phyloP scores from a whole-genome alignment of 2,797 vertebrate genomes.

The Pantherophis alleghaniensis region DNA sequence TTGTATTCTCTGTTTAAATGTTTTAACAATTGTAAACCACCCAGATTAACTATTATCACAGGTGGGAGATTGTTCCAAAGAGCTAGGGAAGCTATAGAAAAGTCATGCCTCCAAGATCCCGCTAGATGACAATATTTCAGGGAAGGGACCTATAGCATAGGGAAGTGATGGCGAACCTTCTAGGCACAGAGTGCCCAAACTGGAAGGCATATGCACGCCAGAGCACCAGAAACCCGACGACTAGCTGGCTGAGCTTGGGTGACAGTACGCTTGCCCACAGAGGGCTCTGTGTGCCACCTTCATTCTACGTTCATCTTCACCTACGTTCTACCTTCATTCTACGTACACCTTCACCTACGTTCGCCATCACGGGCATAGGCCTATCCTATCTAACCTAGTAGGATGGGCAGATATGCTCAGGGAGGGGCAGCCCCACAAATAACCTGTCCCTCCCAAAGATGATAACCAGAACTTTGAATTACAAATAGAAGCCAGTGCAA shows the following conservation, averaged over 20 bases:
- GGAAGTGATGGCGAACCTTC: too few relatives aligned
- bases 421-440: neutral
- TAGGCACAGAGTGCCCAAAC: too few relatives aligned
- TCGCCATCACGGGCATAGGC: neutral
- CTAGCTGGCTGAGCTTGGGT: too few relatives aligned
- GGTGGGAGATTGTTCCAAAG: neutral
- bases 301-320: too few relatives aligned
- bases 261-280: too few relatives aligned
- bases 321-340: too few relatives aligned
- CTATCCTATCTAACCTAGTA: neutral
- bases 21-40: neutral
- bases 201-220: too few relatives aligned
- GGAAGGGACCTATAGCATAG: neutral
- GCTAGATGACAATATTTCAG: neutral
- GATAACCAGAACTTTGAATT: neutral
- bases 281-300: too few relatives aligned
- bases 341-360: too few relatives aligned
- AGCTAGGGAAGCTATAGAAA: neutral
- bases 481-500: neutral
- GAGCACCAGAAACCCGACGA: too few relatives aligned
- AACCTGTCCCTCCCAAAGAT: neutral
- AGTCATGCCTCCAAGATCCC: neutral
- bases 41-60: neutral
- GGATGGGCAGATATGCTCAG: neutral
- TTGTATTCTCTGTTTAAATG: neutral